Evolutionary conservation across 2,113 vertebrate species (phyloP).

Genomic region (Stigmatopora nigra): DNA sequence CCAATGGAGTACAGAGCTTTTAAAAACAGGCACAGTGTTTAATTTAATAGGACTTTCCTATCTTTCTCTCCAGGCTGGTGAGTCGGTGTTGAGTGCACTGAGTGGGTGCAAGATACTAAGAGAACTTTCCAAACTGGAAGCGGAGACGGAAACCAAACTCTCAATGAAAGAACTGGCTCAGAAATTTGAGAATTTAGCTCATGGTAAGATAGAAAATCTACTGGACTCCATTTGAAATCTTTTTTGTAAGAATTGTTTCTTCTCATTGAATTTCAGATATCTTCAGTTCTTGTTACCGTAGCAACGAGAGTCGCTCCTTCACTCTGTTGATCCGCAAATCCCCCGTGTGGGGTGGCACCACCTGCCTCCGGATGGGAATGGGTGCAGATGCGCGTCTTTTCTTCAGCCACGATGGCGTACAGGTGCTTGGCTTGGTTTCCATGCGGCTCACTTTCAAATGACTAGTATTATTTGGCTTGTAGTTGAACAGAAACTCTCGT

Average conservation of each 20-base stretch:
- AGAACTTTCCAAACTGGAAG: conserved; percentile 75
- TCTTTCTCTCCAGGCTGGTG: conserved; percentile 62
- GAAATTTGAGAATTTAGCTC: conserved; percentile 77
- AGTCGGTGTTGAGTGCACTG: conserved; percentile 76
- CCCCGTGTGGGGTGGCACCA: conserved; percentile 73
- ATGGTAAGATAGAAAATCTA: conserved; percentile 62
- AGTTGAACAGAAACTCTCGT: neutral
- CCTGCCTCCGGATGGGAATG: conserved; percentile 80
- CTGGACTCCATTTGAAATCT: neutral
- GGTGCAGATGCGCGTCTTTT: conserved; percentile 77
- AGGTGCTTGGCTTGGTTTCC: conserved; percentile 58
- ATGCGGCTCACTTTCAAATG: neutral
- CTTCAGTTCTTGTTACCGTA: conserved; percentile 78
- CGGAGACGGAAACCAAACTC: conserved; percentile 68
- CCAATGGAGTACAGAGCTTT: neutral
- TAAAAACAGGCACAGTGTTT: neutral
- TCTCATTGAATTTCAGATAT: conserved; percentile 59
- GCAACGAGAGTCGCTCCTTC: conserved; percentile 72
- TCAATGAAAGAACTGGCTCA: conserved; percentile 75
- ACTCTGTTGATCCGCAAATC: conserved; percentile 76
- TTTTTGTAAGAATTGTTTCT: neutral
- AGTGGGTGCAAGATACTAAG: conserved; percentile 76
- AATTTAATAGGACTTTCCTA: neutral
- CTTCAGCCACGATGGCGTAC: conserved; percentile 85
- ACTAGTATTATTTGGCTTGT: neutral